Evolutionary conservation across 2,113 vertebrate species (phyloP).

Genomic region (Hippocampus zosterae): DNA sequence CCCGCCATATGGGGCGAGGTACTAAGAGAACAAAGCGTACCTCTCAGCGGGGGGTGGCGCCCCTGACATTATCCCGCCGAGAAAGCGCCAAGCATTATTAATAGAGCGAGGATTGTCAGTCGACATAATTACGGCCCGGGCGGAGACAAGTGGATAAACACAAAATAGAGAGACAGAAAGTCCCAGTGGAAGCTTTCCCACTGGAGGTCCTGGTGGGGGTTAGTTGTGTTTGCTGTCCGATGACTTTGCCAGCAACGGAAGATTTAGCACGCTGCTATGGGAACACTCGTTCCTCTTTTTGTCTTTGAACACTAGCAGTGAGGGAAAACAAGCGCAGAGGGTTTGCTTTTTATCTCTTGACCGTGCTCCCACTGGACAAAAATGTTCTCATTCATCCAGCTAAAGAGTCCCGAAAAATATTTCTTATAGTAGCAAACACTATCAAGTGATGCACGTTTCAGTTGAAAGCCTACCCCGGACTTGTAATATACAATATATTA

Average conservation of each 20-base stretch:
- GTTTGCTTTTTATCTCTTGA: neutral
- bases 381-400: neutral
- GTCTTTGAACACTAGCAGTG: neutral
- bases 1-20: conserved; percentile 25
- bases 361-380: neutral
- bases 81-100: conserved; percentile 47
- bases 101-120: conserved; percentile 49
- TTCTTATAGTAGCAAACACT: neutral
- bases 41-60: conserved; percentile 29
- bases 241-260: conserved; percentile 13
- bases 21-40: conserved; percentile 29
- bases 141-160: conserved; percentile 27
- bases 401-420: neutral
- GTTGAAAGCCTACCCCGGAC: neutral
- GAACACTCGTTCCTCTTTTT: neutral
- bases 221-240: neutral
- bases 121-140: conserved; percentile 48
- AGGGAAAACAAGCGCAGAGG: neutral
- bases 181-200: conserved; percentile 24
- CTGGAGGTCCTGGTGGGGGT: neutral
- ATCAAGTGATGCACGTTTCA: neutral
- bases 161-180: conserved; percentile 26
- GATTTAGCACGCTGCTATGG: conserved; percentile 13
- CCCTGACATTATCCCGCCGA: conserved; percentile 57
- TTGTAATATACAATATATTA: neutral